These are phyloP conservation scores for Frieseomelitta varia DNA, from an alignment of 1,140 invertebrate species.

Conservation along the genomic window DNA sequence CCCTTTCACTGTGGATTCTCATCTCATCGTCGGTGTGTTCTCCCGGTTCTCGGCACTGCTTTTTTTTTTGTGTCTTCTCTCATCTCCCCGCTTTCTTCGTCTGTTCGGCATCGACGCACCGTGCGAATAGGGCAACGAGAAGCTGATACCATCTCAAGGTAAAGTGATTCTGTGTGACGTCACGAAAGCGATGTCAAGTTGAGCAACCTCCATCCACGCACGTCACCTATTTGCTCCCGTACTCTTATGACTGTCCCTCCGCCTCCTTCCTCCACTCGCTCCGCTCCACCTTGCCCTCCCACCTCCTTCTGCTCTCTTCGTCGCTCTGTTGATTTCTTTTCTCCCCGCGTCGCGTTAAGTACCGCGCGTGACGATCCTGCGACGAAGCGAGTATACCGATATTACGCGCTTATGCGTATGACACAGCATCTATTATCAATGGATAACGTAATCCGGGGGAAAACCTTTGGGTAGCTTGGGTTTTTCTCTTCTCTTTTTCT, in stretches of 20 bases:
- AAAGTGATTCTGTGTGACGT: constrained; percentile 68
- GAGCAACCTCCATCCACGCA: constrained; percentile 62
- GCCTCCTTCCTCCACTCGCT: neutral
- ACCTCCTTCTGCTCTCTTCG: neutral
- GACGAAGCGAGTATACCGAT: constrained; percentile 19
- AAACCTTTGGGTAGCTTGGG: neutral
- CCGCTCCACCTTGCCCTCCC: neutral
- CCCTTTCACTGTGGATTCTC: constrained; percentile 37
- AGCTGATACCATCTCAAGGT: constrained; percentile 58
- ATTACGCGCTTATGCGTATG: constrained; percentile 21
- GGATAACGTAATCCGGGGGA: constrained; percentile 32
- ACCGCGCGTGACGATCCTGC: constrained; percentile 32
- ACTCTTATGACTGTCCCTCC: neutral
- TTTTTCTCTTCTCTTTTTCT: neutral
- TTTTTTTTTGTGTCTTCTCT: neutral
- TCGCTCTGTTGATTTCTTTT: neutral
- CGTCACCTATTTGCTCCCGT: constrained; percentile 44
- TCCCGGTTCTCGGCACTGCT: neutral
- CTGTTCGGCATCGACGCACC: constrained; percentile 15
- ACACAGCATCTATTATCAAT: constrained; percentile 13
- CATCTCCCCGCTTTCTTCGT: neutral
- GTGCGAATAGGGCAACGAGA: constrained; percentile 16
- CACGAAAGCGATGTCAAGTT: constrained; percentile 65
- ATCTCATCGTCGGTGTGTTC: constrained; percentile 4
- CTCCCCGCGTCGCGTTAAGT: neutral